A percentile compares a stretch with the other conserved stretches of the same genome.
phyloP scores from a whole-genome alignment of 2,888 invertebrate species.

The Amphipyra tragopoginis region DNA sequence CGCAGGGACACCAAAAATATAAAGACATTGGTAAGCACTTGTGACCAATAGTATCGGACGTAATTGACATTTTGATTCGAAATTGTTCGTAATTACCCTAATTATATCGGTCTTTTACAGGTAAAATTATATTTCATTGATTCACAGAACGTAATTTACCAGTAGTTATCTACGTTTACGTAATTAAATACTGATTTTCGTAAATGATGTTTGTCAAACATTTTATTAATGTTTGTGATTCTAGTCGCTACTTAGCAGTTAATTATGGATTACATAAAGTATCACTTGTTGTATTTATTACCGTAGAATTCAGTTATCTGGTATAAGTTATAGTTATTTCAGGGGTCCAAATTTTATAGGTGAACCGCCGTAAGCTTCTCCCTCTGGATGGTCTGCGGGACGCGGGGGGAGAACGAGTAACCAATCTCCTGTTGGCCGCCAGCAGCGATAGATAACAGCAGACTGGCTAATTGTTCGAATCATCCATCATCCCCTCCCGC shows the following conservation, averaged over 20 bases:
- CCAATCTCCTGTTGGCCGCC: too few species aligned
- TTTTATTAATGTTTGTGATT: not conserved
- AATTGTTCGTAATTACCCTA: slow-evolving; percentile 24
- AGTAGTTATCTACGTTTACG: slow-evolving; percentile 18
- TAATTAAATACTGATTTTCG: slow-evolving; percentile 16
- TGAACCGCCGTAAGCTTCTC: too few species aligned
- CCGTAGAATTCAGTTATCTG: too few species aligned
- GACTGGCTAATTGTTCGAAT: too few species aligned
- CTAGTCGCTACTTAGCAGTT: not conserved
- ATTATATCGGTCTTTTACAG: slow-evolving; percentile 25
- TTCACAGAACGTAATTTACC: slow-evolving; percentile 15
- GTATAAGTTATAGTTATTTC: too few species aligned
- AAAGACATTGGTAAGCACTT: not conserved
- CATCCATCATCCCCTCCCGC: too few species aligned
- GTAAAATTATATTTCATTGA: slow-evolving; percentile 28
- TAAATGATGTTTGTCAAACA: slow-evolving; percentile 1
- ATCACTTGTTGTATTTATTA: not conserved
- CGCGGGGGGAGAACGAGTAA: too few species aligned
- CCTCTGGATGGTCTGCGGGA: too few species aligned
- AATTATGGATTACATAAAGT: too few species aligned
- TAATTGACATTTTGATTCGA: not conserved
- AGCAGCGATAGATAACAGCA: too few species aligned
- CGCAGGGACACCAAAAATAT: not conserved
- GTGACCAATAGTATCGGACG: too few species aligned
- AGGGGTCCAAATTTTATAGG: too few species aligned